These are phyloP conservation scores for Hyaena hyaena DNA, from an alignment of 2,113 vertebrate genomes.

Conservation along the genomic window DNA sequence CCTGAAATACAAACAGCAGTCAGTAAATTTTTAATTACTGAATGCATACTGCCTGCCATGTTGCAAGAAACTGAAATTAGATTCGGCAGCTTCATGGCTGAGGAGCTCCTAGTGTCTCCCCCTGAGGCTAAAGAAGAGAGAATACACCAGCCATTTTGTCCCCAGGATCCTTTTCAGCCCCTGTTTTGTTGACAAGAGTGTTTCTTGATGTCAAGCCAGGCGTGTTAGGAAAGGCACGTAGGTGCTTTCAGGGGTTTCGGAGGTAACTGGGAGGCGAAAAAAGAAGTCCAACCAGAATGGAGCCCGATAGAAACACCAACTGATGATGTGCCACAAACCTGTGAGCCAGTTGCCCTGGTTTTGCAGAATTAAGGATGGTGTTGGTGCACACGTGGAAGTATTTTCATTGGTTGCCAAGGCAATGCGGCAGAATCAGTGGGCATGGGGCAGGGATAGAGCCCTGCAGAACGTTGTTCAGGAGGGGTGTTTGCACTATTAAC, in stretches of 20 bases:
- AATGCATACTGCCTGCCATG: neutral
- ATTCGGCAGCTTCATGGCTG: neutral
- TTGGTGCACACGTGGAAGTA: slow-evolving; percentile 72
- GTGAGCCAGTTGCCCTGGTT: slow-evolving; percentile 77
- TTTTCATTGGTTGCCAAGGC: slow-evolving; percentile 87
- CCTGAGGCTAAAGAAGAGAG: neutral
- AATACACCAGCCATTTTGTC: neutral
- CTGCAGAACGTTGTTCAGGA: slow-evolving; percentile 42
- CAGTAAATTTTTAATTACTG: neutral
- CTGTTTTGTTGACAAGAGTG: neutral
- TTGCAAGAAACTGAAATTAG: neutral
- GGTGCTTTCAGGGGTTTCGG: slow-evolving; percentile 50
- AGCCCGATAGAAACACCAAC: neutral
- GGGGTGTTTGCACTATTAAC: neutral
- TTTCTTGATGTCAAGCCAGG: neutral
- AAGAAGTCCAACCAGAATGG: slow-evolving; percentile 19
- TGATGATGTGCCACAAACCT: neutral
- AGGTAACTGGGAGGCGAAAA: slow-evolving; percentile 21
- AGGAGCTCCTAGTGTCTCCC: neutral
- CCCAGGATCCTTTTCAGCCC: neutral
- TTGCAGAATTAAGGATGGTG: slow-evolving; percentile 73
- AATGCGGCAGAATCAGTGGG: slow-evolving; percentile 81
- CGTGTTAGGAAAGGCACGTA: neutral
- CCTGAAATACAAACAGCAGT: neutral
- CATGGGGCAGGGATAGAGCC: slow-evolving; percentile 80